These are phyloP conservation scores for Agrenia bidenticulata DNA, from an alignment of 2,888 invertebrate species.

Conservation along the genomic window DNA sequence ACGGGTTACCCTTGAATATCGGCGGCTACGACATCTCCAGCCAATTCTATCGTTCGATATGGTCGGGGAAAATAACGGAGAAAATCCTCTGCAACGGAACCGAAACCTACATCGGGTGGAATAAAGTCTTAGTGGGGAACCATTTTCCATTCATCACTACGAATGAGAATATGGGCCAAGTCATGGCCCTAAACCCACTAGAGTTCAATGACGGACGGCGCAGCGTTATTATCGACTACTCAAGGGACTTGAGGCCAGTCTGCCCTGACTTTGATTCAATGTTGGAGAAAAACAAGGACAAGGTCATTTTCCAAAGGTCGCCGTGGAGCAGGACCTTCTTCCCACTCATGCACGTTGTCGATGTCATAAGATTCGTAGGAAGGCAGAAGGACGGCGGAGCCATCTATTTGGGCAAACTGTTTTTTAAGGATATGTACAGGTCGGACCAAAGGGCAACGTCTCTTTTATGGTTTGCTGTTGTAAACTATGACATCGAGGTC, in stretches of 20 bases:
- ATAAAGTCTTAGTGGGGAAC: neutral
- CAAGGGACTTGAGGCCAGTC: neutral
- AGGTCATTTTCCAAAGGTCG: too few relatives aligned
- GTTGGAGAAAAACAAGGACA: too few relatives aligned
- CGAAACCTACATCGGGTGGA: neutral
- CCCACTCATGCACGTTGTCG: too few relatives aligned
- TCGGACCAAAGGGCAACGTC: neutral
- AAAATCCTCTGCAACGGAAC: neutral
- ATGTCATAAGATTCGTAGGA: neutral
- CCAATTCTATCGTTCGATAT: neutral
- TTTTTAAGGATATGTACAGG: neutral
- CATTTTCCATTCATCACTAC: neutral
- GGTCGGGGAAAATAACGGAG: neutral
- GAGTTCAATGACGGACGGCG: neutral
- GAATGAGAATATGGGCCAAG: too few relatives aligned
- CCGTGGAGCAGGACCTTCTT: too few relatives aligned
- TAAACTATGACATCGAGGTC: neutral
- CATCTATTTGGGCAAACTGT: neutral
- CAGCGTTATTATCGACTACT: neutral
- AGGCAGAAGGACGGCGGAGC: slow-evolving; percentile 1
- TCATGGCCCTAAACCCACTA: too few relatives aligned
- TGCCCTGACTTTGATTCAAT: neutral
- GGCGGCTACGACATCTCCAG: neutral
- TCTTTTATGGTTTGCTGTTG: neutral
- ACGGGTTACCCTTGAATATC: neutral